A percentile compares a stretch with the other conserved stretches of the same genome.
phyloP scores from a whole-genome alignment of 2,113 vertebrate genomes.

The Panurus biarmicus region DNA sequence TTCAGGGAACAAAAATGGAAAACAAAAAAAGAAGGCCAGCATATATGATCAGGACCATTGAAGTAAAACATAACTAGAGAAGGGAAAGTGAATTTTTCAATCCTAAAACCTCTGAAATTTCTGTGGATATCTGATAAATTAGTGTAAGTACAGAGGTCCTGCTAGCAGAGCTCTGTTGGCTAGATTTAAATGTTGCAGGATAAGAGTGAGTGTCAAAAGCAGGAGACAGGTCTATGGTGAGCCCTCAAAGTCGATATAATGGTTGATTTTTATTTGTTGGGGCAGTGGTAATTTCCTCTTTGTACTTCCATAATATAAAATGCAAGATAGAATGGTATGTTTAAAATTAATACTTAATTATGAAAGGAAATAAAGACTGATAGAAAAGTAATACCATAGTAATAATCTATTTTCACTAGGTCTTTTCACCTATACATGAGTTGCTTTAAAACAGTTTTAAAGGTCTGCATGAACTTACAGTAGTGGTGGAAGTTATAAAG shows the following conservation, averaged over 20 bases:
- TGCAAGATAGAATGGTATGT: neutral
- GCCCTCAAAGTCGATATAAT: neutral
- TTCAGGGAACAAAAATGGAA: neutral
- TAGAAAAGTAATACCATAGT: neutral
- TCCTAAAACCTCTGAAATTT: neutral
- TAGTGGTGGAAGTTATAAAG: neutral
- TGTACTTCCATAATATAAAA: neutral
- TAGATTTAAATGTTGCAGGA: neutral
- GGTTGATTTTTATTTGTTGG: neutral
- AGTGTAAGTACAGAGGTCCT: neutral
- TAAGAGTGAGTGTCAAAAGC: neutral
- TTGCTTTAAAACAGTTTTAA: neutral
- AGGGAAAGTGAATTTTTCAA: neutral
- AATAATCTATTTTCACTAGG: neutral
- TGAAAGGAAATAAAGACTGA: neutral
- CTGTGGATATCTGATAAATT: neutral
- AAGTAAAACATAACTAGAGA: neutral
- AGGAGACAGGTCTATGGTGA: neutral
- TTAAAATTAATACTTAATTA: neutral
- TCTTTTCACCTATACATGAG: neutral
- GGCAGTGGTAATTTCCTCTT: neutral
- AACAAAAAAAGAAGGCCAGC: neutral
- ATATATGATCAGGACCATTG: neutral
- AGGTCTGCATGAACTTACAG: neutral
- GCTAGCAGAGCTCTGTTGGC: neutral